Percentiles rank a stretch among this genome's conserved stretches.
Conservation (phyloP, 2,797 vertebrate genomes). For the Falco biarmicus region DNA sequence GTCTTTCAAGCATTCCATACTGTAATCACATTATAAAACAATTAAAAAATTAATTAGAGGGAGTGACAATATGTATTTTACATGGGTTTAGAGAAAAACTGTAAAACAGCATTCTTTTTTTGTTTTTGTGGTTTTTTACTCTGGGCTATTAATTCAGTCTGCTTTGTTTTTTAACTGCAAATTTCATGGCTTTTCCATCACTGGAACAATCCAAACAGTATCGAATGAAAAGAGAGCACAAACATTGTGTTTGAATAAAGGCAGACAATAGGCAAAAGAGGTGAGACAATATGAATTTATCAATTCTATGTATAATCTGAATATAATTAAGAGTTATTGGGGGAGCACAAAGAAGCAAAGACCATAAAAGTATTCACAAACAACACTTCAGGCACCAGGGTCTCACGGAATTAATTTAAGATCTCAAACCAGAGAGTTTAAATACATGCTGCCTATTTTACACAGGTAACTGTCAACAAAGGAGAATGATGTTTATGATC, state of each 20-base stretch:
- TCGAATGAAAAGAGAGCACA: not conserved
- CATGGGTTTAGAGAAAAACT: not conserved
- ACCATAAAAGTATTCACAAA: not conserved
- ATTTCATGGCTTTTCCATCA: conserved; percentile 5
- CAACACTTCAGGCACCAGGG: not conserved
- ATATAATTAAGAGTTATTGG: conserved; percentile 10
- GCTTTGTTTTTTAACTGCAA: not conserved
- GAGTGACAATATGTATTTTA: not conserved
- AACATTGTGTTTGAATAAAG: not conserved
- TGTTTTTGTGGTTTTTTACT: not conserved
- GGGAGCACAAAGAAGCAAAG: not conserved
- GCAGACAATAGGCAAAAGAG: not conserved
- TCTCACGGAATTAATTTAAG: conserved; percentile 9
- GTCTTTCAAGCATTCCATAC: not conserved
- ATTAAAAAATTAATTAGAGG: not conserved
- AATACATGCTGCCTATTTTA: conserved; percentile 7
- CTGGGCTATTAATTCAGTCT: not conserved
- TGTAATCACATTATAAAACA: not conserved
- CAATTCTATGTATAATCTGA: not conserved
- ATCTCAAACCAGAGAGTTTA: conserved; percentile 27
- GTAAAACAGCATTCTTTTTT: fast-evolving
- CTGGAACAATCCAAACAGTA: not conserved
- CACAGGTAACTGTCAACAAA: not conserved
- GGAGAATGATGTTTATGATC: not conserved
- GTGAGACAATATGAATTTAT: not conserved